Conservation (phyloP, 2,888 invertebrate species). For the Sarcophaga carnaria region DNA sequence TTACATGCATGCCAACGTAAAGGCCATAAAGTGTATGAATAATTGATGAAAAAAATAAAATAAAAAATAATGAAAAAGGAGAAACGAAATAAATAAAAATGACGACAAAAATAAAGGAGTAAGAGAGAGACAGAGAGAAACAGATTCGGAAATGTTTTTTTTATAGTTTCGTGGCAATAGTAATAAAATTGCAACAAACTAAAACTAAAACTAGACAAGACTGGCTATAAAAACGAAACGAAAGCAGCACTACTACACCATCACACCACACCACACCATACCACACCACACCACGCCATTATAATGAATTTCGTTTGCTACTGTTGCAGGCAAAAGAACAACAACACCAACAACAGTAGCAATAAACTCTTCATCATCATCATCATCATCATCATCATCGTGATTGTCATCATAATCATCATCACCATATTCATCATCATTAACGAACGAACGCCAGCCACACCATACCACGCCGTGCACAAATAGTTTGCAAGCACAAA, state of each 20-base stretch:
- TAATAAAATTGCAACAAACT: constrained; percentile 68
- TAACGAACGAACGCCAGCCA: constrained; percentile 17
- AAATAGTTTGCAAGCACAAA: constrained; percentile 57
- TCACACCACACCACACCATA: background rate
- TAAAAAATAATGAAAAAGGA: constrained; percentile 24
- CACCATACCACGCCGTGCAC: constrained; percentile 55
- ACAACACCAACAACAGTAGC: constrained; percentile 23
- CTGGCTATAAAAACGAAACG: constrained; percentile 50
- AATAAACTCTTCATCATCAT: constrained; percentile 27
- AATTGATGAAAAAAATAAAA: constrained; percentile 76
- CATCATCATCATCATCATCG: background rate
- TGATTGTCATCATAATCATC: background rate
- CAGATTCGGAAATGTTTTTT: constrained; percentile 78
- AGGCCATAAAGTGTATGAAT: constrained; percentile 74
- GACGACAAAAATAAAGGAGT: constrained; percentile 3
- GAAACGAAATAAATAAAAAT: constrained; percentile 49
- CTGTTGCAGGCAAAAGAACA: constrained; percentile 30
- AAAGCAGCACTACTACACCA: constrained; percentile 7
- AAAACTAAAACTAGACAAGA: constrained; percentile 53
- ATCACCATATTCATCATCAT: constrained; percentile 36
- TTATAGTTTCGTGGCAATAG: constrained; percentile 72
- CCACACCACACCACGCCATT: background rate
- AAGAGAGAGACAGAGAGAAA: background rate
- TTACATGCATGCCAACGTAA: constrained; percentile 64
- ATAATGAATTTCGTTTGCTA: constrained; percentile 43